Base-by-base conservation (phyloP, 2,113 vertebrate species). In the Ptilonorhynchus violaceus region DNA sequence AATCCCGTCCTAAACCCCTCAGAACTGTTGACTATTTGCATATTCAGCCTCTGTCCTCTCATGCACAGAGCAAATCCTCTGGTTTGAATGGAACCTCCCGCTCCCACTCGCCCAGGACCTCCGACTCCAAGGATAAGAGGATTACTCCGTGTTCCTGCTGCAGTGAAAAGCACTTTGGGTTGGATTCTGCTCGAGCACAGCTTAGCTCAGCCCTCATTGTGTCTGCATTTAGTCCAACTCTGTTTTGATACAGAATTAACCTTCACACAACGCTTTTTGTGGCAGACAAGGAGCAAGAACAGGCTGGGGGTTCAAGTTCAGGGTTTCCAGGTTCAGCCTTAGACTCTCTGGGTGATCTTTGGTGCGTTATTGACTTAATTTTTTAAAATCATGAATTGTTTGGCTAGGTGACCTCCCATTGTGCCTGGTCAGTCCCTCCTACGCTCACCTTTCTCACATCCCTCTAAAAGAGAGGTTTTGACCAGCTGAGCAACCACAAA, bases 31-130 rank as follows among this genome's bases (percentile, higher is more conserved):
- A 53, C n/a, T 62, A 25, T 90, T 93, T 96, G 75, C 76, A 92
- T 93, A 91, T 93, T 92, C 92, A 91, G 82, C 27, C 49, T 20
- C 46, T 77, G 84, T 35, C 79, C 83, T 84, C 50, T 76, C 37
- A 55, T 62, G 70, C 79, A 58, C 31, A 76, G 73, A 91, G 92
- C 75, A 96, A 97, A 97, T 94, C 95, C 89, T 37, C 66, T 75
- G 6, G 5, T 90, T 92, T 83, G 85, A 94, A 92, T 56, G 35
- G 86, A 93, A 53, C 46, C 69, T 82, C 81, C 91, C 5, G 1
- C 72, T 46, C 79, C 12, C 3, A 33, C 73, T 77, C 0, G 0
- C 4, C 14, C 67, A 42, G 85, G 64, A 88, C 85, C 78, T 90
- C 88, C 91, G 83, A 3, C 25, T 84, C 76, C 78, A 67, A 52